These are phyloP conservation scores for Graphium colonna DNA, from an alignment of 2,888 invertebrate genomes.

Conservation along the genomic window DNA sequence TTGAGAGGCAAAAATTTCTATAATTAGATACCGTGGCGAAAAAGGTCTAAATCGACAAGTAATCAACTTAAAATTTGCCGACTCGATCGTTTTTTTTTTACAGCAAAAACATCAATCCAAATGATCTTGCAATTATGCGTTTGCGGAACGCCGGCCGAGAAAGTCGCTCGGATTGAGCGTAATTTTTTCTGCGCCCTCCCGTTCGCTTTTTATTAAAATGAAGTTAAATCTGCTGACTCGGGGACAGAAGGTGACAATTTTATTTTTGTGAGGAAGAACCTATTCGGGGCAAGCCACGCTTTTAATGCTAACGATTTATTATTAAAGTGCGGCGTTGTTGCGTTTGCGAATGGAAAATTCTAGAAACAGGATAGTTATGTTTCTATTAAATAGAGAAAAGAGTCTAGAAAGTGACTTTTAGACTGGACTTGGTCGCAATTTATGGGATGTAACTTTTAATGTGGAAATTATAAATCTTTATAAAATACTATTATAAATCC, in stretches of 20 bases:
- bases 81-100: conserved; percentile 9
- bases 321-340: conserved; percentile 17
- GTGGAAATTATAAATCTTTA: too few relatives aligned
- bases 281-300: conserved; percentile 3
- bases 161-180: conserved; percentile 47
- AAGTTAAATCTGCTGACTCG: conserved; percentile 64
- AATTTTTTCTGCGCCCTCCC: conserved; percentile 48
- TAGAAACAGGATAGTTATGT: too few relatives aligned
- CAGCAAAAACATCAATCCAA: conserved; percentile 24
- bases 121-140: conserved; percentile 24
- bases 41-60: conserved; percentile 4
- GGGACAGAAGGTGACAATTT: conserved; percentile 64
- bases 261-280: conserved; percentile 54
- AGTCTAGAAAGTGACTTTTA: too few relatives aligned
- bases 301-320: conserved; percentile 23
- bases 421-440: too few relatives aligned
- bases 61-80: conserved; percentile 22
- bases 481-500: too few relatives aligned
- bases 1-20: neutral
- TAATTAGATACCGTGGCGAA: neutral
- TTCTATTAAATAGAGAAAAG: too few relatives aligned
- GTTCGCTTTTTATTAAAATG: conserved; percentile 66
- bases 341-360: conserved; percentile 7
- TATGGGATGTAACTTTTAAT: too few relatives aligned
- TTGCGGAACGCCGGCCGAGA: conserved; percentile 28